A percentile compares a stretch with the other conserved stretches of the same genome.
Conservation (phyloP, 2,888 invertebrate species). For the Sepiola atlantica region DNA sequence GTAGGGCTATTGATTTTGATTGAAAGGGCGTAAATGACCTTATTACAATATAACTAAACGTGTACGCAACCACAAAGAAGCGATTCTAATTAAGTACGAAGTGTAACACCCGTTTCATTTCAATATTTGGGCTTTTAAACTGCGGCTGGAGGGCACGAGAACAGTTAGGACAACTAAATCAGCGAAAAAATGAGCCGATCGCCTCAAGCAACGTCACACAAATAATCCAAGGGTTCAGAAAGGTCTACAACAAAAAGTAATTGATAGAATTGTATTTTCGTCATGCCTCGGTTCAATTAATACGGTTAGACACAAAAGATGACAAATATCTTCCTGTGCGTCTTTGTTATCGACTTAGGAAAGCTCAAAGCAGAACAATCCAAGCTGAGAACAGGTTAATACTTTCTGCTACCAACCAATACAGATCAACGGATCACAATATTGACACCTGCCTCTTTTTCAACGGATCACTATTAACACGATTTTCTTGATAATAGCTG, state of each 20-base stretch:
- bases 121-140: too few relatives aligned
- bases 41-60: too few relatives aligned
- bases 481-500: background rate
- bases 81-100: too few relatives aligned
- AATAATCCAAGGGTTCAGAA: background rate
- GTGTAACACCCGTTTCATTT: too few relatives aligned
- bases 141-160: too few relatives aligned
- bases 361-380: background rate
- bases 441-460: background rate
- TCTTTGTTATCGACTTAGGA: background rate
- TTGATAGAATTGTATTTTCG: background rate
- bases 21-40: too few relatives aligned
- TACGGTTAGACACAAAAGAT: background rate
- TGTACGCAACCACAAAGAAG: too few relatives aligned
- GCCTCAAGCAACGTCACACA: background rate
- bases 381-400: background rate
- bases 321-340: background rate
- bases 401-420: background rate
- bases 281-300: slow-evolving; percentile 24
- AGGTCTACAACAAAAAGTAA: background rate
- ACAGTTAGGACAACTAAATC: background rate
- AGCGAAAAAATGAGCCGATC: background rate
- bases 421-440: background rate
- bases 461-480: background rate
- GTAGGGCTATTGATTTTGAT: too few relatives aligned